Base-by-base conservation (phyloP, 2,888 invertebrate genomes). In the Drosophila maculinotata region DNA sequence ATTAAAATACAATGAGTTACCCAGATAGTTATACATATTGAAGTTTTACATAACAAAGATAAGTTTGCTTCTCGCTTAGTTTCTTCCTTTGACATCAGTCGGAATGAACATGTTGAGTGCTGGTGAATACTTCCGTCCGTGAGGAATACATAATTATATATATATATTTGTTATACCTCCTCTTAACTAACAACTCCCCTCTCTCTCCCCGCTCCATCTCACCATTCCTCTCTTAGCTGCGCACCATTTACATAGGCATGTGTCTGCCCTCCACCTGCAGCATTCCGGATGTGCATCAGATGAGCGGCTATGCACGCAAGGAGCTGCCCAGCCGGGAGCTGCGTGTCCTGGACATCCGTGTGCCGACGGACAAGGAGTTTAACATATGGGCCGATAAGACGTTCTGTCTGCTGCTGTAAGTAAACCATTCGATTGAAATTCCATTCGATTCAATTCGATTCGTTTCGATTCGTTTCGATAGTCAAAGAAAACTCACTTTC, bases 231-330 rank as follows among this genome's bases (percentile, higher is more conserved):
- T 5, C 1, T 36, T 4, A 96, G 96, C 93, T 93, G 31, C 94
- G 95, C 87, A 93, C 94, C 3, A 92, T 97, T 41, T 95, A 96
- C 84, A 92, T 96, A 4, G 97, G 97, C 0, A 91, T 95, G 10
- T 97, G 97, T 87, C 91, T 97, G 53, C 97, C 97, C 10, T 92
- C 93, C 49, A 92, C 94, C 5, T 97, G 97, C 89, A 92, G 93
- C 5, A 93, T 93, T 5, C 89, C 91, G 2, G 95, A 95, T 60
- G 94, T 96, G n/a, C 91, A 92, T 12, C 90, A 90, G 7, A 92
- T 95, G 65, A 91, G 95, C 70, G 91, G 91, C 76, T 92, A 93
- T 0, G 93, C 94, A 0, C 92, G 92, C 49, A 92, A 93, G 7
- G 92, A 93, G 0, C 84, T 88, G 2, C 60, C 78, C 7, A 74